Evolutionary conservation across 2,113 vertebrate genomes (phyloP).

Genomic region (Ameiurus melas): DNA sequence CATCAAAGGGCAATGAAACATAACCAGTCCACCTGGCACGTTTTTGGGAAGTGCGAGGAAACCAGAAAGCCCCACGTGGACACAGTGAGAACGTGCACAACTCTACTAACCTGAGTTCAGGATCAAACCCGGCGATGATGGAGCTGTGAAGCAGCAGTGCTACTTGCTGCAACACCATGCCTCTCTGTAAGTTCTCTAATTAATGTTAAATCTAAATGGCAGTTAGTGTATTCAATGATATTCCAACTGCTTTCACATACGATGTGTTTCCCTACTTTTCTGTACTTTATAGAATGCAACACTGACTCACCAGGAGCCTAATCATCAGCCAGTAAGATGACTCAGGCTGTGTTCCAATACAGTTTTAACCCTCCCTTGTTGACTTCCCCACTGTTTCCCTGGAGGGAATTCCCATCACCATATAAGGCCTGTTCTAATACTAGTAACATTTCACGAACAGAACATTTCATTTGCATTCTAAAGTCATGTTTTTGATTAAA

Average conservation of each 20-base stretch:
- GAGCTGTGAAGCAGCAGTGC: not conserved
- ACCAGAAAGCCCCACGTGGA: not conserved
- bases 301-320: not conserved
- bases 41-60: not conserved
- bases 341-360: not conserved
- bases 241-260: not conserved
- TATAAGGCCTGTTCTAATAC: not conserved
- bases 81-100: not conserved
- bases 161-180: not conserved
- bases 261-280: not conserved
- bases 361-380: not conserved
- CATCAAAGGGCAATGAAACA: not conserved
- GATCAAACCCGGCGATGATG: not conserved
- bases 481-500: not conserved
- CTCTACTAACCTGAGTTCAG: not conserved
- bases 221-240: not conserved
- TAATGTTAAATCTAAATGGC: not conserved
- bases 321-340: not conserved
- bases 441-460: not conserved
- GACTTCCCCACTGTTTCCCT: not conserved
- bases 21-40: not conserved
- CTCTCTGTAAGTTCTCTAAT: not conserved
- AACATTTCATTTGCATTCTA: not conserved
- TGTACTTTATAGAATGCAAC: not conserved
- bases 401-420: not conserved